phyloP scores from a whole-genome alignment of 2,888 invertebrate genomes.

The Steinernema carpocapsae region DNA sequence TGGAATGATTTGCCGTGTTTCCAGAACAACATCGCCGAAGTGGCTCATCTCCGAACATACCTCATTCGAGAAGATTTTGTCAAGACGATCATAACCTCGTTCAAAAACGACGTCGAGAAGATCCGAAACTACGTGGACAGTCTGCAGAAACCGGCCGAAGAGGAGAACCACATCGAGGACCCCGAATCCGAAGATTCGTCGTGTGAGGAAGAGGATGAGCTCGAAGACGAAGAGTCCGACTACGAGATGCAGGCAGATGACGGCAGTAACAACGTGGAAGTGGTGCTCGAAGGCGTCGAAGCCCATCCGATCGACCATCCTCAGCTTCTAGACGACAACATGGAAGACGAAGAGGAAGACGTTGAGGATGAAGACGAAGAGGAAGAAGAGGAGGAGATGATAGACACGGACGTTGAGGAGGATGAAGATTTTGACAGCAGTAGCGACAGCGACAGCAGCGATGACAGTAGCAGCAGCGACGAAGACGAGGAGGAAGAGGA shows the following conservation, averaged over 20 bases:
- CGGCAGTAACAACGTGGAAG: too few species aligned
- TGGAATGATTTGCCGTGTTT: not conserved
- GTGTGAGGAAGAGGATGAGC: not conserved
- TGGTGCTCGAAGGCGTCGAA: too few species aligned
- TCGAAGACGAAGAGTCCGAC: not conserved
- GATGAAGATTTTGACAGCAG: too few species aligned
- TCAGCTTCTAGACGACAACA: too few species aligned
- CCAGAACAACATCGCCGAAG: constrained; percentile 17
- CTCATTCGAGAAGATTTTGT: not conserved
- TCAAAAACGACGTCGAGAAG: constrained; percentile 7
- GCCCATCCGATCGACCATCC: too few species aligned
- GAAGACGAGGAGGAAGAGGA: not conserved
- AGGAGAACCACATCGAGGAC: not conserved
- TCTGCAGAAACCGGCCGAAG: too few species aligned
- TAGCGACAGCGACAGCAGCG: too few species aligned
- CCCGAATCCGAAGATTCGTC: not conserved
- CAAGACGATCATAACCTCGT: not conserved
- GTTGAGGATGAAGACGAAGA: too few species aligned
- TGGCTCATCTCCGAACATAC: not conserved
- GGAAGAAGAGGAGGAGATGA: too few species aligned
- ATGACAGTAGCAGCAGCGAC: not conserved
- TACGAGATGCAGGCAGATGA: too few species aligned
- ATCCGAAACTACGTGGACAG: not conserved
- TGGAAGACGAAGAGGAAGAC: too few species aligned
- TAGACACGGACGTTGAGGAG: too few species aligned